Evolutionary conservation across 2,113 vertebrate genomes (phyloP), one percentile per base, ranked within the genome.

Genomic region (Trogon surrucura): DNA sequence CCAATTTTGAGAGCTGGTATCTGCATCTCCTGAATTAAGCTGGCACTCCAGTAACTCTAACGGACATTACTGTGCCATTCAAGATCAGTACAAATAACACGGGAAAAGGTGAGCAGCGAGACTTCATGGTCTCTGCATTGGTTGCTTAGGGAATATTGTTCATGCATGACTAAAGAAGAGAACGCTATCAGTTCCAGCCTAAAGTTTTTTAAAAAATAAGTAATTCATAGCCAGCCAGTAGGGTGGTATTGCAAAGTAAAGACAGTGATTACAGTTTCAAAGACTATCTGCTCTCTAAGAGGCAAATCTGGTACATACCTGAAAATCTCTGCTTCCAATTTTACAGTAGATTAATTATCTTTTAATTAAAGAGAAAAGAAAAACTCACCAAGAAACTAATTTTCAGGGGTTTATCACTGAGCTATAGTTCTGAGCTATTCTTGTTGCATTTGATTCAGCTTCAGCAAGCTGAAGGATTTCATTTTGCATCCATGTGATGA

Each of bases 21-120:
- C 73, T 93, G 67, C 27, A 70, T 88, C 87, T 95, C 81, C 70
- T 89, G 79, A 88, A 97, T 93, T 93, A 89, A 95, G 75, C 91
- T 95, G 90, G 85, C 81, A 85, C 85, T 74, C 41, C 96, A 25
- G 72, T 95, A 89, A 77, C 83, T 77, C 57, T 75, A 78, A 91
- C 94, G 69, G 50, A 58, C 44, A 70, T 72, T 75, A 75, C 65
- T 92, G 61, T 96, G 91, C 94, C 73, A 84, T 85, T 95, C 56
- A 81, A 84, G 67, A 95, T 67, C 96, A 79, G 78, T 71, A 34
- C 34, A 85, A 90, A 96, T 85, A 96, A 64, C 23, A 69, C 54
- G 79, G 17, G 47, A 89, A 57, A 90, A 93, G 61, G 53, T 67
- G 47, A 44, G 38, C 61, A 80, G 22, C 6, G 47, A 48, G 91